Base-by-base conservation (phyloP, 2,888 invertebrate species). In the Cactoblastis cactorum region DNA sequence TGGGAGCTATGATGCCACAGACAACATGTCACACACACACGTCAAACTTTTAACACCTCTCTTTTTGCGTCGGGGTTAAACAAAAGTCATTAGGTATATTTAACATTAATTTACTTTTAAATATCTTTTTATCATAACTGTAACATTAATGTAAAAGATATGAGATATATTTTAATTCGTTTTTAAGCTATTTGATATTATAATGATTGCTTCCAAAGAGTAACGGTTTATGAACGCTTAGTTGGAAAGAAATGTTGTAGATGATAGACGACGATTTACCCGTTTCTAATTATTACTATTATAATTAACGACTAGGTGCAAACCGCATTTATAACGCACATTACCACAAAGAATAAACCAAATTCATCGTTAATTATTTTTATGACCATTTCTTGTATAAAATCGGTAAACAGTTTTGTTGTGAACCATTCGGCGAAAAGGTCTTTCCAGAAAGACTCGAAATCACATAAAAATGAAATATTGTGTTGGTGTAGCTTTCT, bases 231-330 rank as follows among this genome's bases (percentile, higher is more conserved):
- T 5, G 5, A 22, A 22, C 22, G 22, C 3, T 22, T 4, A 9
- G 1, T 1, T 4, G 5, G 8, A 28, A 28, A 28, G 8, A 28
- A 6, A 28, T 28, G 9, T 8, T 28, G 8, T 28, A 9, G 28
- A 28, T 28, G 9, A 22, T 28, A 4, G 3, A 24, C 14, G 14
- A 41, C 14, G n/a, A 6, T 18, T 24, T 8, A 3, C 19, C n/a
- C 3, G 28, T 17, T 43, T 43, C 28, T 43, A 43, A 43, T 9
- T 17, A 43, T 15, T 5, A 8, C 17, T 28, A 15, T 28, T 6
- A 28, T 43, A n/a, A n/a, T n/a, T 28, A 43, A 43, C 32, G 3
- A 28, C 41, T 18, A n/a, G n/a, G n/a, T n/a, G n/a, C 39, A 39
- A 39, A 28, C 43, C 43, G 15, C 43, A 43, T 17, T 15, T 3